Conservation (phyloP, 1,140 invertebrate genomes). For the Diorhabda sublineata region DNA sequence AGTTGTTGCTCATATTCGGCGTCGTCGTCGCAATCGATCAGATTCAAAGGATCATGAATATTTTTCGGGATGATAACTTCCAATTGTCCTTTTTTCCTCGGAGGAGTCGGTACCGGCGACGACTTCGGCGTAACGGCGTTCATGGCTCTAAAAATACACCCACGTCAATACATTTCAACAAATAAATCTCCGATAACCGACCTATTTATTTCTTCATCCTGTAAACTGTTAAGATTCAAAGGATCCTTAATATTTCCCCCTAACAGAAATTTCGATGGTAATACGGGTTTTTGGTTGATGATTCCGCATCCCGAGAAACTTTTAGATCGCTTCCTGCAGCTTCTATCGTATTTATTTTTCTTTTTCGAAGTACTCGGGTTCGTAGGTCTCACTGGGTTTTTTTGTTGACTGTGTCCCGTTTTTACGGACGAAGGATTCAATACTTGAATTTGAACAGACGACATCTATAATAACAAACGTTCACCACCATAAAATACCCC, state of each 20-base stretch:
- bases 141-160: conserved; percentile 54
- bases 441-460: conserved; percentile 28
- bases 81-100: conserved; percentile 73
- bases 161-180: too few species aligned
- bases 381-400: conserved; percentile 18
- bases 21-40: conserved; percentile 76
- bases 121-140: conserved; percentile 85
- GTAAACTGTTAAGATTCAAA: conserved; percentile 87
- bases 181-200: neutral
- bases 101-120: conserved; percentile 82
- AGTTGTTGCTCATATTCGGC: conserved; percentile 74
- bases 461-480: conserved; percentile 22
- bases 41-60: conserved; percentile 84
- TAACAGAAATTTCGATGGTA: conserved; percentile 89
- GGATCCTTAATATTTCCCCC: conserved; percentile 95
- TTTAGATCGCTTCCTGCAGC: conserved; percentile 51
- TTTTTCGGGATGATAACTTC: conserved; percentile 91
- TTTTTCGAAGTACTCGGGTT: conserved; percentile 30
- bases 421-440: conserved; percentile 25
- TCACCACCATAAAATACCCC: neutral
- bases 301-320: conserved; percentile 50
- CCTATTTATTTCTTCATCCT: conserved; percentile 78
- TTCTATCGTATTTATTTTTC: conserved; percentile 38
- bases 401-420: conserved; percentile 23
- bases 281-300: conserved; percentile 69